These are phyloP conservation scores for Notarius lentiginosus DNA, from an alignment of 2,113 vertebrate species.

Conservation along the genomic window DNA sequence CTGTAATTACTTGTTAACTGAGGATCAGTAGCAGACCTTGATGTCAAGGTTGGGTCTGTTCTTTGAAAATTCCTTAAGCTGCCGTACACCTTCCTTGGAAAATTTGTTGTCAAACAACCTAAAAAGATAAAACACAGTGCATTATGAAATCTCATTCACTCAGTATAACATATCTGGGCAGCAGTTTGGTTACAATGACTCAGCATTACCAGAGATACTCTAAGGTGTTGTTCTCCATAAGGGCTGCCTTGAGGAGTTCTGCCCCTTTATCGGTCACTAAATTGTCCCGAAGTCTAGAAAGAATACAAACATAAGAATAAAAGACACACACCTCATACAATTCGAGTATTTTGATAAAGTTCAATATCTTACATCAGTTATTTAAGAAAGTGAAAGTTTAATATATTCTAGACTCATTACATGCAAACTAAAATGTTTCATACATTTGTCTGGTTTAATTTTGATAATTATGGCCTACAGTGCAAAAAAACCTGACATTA, in stretches of 20 bases:
- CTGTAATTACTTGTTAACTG: not conserved
- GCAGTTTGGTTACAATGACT: not conserved
- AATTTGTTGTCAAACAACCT: constrained; percentile 64
- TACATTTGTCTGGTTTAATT: no score
- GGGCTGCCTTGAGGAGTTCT: constrained; percentile 52
- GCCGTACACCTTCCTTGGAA: constrained; percentile 56
- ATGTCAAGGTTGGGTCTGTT: constrained; percentile 55
- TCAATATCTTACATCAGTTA: no score
- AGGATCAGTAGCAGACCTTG: constrained; percentile 58
- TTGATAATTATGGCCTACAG: no score
- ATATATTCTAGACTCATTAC: no score
- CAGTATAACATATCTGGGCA: not conserved
- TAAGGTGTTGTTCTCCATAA: constrained; percentile 56
- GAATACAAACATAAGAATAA: not conserved
- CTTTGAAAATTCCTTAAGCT: constrained; percentile 58
- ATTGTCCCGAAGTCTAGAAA: constrained; percentile 60
- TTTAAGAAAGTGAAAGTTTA: no score
- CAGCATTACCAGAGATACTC: constrained; percentile 53
- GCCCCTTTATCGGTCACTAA: constrained; percentile 58
- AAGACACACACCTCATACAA: no score
- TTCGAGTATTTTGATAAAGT: no score
- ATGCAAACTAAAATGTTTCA: no score
- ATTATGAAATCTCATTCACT: not conserved
- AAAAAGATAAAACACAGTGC: not conserved
- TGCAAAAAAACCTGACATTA: no score